Percentiles rank a stretch among this genome's conserved stretches.
These are phyloP conservation scores for Drosophila neotestacea DNA, from an alignment of 2,888 invertebrate species.

Conservation along the genomic window DNA sequence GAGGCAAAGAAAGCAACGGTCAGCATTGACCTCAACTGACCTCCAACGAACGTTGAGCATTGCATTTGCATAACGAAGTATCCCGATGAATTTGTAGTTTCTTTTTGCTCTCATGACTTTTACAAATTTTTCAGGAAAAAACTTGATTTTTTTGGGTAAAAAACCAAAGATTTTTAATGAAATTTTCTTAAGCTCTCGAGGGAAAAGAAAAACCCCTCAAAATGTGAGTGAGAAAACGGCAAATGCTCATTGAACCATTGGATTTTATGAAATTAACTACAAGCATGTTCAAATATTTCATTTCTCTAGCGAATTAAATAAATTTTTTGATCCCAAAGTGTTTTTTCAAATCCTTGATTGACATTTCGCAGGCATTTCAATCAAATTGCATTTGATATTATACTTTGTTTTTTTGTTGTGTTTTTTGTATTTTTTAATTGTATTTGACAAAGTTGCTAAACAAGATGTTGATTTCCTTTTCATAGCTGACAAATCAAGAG, in stretches of 20 bases:
- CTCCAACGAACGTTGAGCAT: slow-evolving; percentile 58
- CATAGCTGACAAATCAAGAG: slow-evolving; percentile 35
- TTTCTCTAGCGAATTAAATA: slow-evolving; percentile 35
- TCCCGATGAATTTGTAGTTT: slow-evolving; percentile 48
- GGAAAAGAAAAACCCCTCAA: slow-evolving; percentile 24
- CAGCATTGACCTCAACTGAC: slow-evolving; percentile 80
- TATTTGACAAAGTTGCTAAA: slow-evolving; percentile 75
- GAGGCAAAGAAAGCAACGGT: slow-evolving; percentile 51
- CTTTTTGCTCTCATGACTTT: slow-evolving; percentile 53
- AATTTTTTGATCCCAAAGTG: slow-evolving; percentile 18
- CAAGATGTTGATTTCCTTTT: slow-evolving; percentile 63
- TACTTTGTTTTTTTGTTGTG: slow-evolving; percentile 21
- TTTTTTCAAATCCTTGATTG: slow-evolving; percentile 61
- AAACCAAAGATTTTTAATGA: slow-evolving; percentile 54
- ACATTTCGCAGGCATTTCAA: slow-evolving; percentile 71
- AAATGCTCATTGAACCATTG: slow-evolving; percentile 68
- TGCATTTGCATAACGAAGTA: slow-evolving; percentile 77
- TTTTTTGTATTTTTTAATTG: slow-evolving; percentile 64
- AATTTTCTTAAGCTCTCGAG: slow-evolving; percentile 39
- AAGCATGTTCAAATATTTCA: neutral
- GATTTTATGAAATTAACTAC: slow-evolving; percentile 35
- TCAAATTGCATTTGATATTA: slow-evolving; percentile 64
- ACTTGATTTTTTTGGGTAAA: slow-evolving; percentile 59
- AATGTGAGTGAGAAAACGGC: slow-evolving; percentile 6
- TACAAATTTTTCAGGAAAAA: slow-evolving; percentile 51